Base-by-base conservation (phyloP, 1,140 invertebrate genomes). In the Nylanderia fulva region DNA sequence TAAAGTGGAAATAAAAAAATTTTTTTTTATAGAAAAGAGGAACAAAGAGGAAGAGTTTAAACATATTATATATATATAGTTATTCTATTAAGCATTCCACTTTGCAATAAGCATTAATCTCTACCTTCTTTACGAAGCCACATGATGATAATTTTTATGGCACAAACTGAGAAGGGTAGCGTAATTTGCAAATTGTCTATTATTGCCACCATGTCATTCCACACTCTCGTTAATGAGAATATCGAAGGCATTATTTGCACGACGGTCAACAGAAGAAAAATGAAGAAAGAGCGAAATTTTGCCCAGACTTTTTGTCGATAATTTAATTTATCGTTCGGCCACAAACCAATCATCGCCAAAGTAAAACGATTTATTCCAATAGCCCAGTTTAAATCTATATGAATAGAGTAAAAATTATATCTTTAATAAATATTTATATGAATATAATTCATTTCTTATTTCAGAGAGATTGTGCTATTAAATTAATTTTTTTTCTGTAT, bases 361-460 rank as follows among this genome's bases (percentile, higher is more conserved):
- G 29, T 54, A 29, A 39, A 56, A 4, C 80, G 79, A 64, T 86
- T 86, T 60, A 86, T 29, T 8, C 39, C 72, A 24, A 86, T 21
- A 1, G 82, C 72, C 85, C 85, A 86, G 56, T 84, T 56, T 42
- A 76, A 77, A 27, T 86, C 85, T 85, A 33, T 11, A n/a, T 75
- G 0, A 60, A 45, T 21, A 33, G 2, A 15, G 18, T 5, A n/a
- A 45, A 52, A 27, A n/a, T 33, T 71, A 71, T 29, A 48, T 29
- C 9, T 29, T 13, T 66, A 24, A 42, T 39, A 18, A 69, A 69
- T 29, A 45, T 64, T 36, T 64, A 8, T 9, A 42, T 21, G 13
- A 64, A 66, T 42, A 7, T 33, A 45, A 68, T 24, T 48, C 24
- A n/a, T n/a, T n/a, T 68, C 6, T 18, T 71, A 33, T n/a, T 71